Conservation (phyloP, 2,797 vertebrate genomes). For the Xenopus petersii region DNA sequence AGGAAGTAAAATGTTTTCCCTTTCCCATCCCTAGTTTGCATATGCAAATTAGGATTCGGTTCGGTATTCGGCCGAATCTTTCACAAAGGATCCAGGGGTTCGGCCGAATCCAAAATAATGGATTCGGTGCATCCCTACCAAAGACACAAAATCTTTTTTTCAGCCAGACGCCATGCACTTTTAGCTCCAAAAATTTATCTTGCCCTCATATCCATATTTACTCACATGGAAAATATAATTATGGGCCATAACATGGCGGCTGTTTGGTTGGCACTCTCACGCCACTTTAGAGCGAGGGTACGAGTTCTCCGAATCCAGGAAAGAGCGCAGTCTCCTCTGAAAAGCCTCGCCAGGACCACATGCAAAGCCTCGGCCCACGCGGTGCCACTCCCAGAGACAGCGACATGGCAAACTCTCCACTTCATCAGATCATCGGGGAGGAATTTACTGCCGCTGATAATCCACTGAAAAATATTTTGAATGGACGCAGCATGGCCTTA, state of each 20-base stretch:
- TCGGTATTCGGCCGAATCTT: too few relatives aligned
- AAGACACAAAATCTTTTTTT: too few relatives aligned
- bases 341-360: background rate
- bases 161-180: too few relatives aligned
- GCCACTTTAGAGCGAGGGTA: background rate
- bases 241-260: background rate
- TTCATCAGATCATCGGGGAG: slow-evolving; percentile 8
- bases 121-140: too few relatives aligned
- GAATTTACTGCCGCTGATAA: slow-evolving; percentile 23
- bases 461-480: slow-evolving; percentile 32
- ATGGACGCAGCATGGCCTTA: slow-evolving; percentile 20
- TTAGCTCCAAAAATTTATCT: too few relatives aligned
- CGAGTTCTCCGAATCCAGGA: background rate
- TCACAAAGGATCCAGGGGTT: too few relatives aligned
- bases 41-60: too few relatives aligned
- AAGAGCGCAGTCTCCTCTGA: background rate
- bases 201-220: too few relatives aligned
- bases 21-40: too few relatives aligned
- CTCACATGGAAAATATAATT: too few relatives aligned
- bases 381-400: background rate
- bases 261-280: background rate
- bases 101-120: too few relatives aligned
- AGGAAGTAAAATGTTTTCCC: too few relatives aligned
- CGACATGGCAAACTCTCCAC: background rate
- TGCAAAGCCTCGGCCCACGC: background rate